Percentiles rank a stretch among this genome's conserved stretches.
Evolutionary conservation across 2,797 vertebrate genomes (phyloP).

Genomic region (Neosilurus hyrtlii): DNA sequence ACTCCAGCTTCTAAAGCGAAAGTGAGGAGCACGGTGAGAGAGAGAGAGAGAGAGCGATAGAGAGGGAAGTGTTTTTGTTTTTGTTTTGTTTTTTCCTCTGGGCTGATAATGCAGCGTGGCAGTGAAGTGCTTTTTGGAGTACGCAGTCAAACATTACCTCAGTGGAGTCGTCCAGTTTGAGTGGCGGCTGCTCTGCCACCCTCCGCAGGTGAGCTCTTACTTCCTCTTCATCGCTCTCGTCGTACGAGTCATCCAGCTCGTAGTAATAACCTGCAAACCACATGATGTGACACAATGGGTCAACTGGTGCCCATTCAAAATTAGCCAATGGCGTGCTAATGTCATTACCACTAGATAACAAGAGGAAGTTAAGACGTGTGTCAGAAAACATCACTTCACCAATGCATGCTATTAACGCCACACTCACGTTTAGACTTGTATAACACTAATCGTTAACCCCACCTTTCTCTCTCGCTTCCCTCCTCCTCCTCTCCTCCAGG

Average conservation of each 20-base stretch:
- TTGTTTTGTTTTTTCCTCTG: no score
- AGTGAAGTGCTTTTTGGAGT: conserved; percentile 34
- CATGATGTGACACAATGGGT: conserved; percentile 6
- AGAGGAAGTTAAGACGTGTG: conserved; percentile 1
- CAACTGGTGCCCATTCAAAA: background rate
- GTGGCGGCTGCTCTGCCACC: conserved; percentile 89
- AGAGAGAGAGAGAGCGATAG: background rate
- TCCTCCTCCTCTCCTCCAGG: conserved; percentile 87
- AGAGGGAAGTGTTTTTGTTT: no score
- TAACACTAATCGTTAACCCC: conserved; percentile 23
- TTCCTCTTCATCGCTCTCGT: conserved; percentile 96
- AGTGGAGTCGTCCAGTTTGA: conserved; percentile 91
- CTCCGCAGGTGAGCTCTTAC: conserved; percentile 92
- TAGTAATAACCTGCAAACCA: conserved; percentile 88
- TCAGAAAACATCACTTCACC: background rate
- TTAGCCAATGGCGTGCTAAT: background rate
- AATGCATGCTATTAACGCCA: background rate
- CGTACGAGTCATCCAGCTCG: conserved; percentile 95
- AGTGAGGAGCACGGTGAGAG: background rate
- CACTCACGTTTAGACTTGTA: no score
- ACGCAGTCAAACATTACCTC: conserved; percentile 74
- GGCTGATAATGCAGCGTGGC: background rate
- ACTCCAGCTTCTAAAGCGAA: conserved; percentile 85
- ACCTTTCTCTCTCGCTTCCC: conserved; percentile 94
- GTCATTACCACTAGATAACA: background rate